Evolutionary conservation across 2,888 invertebrate species (phyloP).

Genomic region (Pardosa pseudoannulata): DNA sequence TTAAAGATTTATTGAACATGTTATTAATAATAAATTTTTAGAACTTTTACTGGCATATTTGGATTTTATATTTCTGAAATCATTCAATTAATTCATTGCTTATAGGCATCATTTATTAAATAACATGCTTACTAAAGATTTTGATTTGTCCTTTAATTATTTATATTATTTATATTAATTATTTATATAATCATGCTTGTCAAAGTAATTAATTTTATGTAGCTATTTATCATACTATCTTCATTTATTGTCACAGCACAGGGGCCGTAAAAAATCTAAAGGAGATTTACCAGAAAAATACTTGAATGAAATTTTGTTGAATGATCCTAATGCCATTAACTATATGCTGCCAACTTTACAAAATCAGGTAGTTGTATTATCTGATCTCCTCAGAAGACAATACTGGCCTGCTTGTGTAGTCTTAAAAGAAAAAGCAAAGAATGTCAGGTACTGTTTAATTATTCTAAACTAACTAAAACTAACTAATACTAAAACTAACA

Average conservation of each 20-base stretch:
- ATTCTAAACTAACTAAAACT: no score
- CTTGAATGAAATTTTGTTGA: conserved; percentile 19
- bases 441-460: conserved; percentile 46
- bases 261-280: conserved; percentile 38
- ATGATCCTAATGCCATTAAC: conserved; percentile 25
- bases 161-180: no score
- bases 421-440: conserved; percentile 50
- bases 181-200: no score
- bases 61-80: no score
- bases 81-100: no score
- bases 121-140: no score
- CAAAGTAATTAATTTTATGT: background rate
- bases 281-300: conserved; percentile 42
- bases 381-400: conserved; percentile 24
- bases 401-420: conserved; percentile 36
- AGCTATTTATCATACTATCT: background rate
- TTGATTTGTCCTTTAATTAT: no score
- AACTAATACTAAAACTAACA: no score
- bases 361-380: conserved; percentile 25
- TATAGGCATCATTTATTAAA: no score
- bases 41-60: no score
- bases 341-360: conserved; percentile 36
- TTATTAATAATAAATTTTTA: no score
- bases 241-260: conserved; percentile 25
- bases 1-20: no score